Evolutionary conservation across 2,113 vertebrate genomes (phyloP).

Genomic region (Microcebus jonahi): DNA sequence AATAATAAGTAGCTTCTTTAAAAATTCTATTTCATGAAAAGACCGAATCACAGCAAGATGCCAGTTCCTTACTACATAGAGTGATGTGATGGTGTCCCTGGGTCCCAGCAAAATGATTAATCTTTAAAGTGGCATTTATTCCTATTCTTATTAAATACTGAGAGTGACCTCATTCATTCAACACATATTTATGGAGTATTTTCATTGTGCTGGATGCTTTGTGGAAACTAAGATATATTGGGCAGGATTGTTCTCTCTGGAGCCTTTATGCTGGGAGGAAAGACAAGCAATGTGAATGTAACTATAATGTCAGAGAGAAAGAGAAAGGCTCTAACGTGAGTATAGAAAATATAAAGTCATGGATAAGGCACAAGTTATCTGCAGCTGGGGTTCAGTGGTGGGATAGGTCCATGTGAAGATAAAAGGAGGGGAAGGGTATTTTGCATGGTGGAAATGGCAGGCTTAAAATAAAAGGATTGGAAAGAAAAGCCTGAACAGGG

Average conservation of each 20-base stretch:
- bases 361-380: constrained; percentile 12
- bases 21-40: constrained; percentile 33
- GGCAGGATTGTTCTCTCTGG: constrained; percentile 51
- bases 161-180: constrained; percentile 69
- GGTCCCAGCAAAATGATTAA: constrained; percentile 50
- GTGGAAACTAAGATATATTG: constrained; percentile 53
- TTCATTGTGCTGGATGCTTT: constrained; percentile 52
- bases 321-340: background rate
- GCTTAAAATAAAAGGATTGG: background rate
- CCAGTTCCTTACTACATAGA: background rate
- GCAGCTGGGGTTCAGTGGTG: background rate
- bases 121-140: constrained; percentile 59
- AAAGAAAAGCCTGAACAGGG: background rate
- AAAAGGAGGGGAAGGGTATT: background rate
- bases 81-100: background rate
- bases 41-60: constrained; percentile 37
- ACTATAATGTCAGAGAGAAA: constrained; percentile 26
- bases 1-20: background rate
- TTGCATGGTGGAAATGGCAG: background rate
- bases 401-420: background rate
- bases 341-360: constrained; percentile 25
- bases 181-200: constrained; percentile 51
- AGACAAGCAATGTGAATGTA: constrained; percentile 47
- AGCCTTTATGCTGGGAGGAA: constrained; percentile 27
- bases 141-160: constrained; percentile 43